These are phyloP conservation scores for Hoplias malabaricus DNA, from an alignment of 2,113 vertebrate species.

Conservation along the genomic window DNA sequence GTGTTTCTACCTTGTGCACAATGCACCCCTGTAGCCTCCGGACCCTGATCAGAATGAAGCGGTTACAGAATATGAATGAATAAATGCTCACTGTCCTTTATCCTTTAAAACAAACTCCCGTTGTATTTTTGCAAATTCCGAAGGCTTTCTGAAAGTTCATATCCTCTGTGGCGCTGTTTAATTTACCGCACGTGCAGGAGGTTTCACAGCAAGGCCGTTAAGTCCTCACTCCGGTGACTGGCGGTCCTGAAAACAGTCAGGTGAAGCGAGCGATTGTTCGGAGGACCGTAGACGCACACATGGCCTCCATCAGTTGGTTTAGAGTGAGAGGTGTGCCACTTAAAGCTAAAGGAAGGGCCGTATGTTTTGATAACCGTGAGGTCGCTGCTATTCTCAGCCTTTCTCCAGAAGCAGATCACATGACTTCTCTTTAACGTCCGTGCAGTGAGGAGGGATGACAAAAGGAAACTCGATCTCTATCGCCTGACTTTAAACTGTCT, in stretches of 20 bases:
- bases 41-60: no score
- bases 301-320: conserved; percentile 55
- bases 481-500: conserved; percentile 37
- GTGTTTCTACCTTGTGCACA: no score
- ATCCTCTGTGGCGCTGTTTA: neutral
- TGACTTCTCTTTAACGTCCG: conserved; percentile 66
- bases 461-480: conserved; percentile 50
- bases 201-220: neutral
- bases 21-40: no score
- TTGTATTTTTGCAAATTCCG: no score
- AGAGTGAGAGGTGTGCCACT: neutral
- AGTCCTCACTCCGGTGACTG: neutral
- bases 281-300: conserved; percentile 49
- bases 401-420: conserved; percentile 69
- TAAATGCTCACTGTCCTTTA: no score
- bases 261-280: conserved; percentile 12
- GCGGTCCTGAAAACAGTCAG: neutral
- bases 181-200: neutral
- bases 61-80: no score
- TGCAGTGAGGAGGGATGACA: conserved; percentile 51
- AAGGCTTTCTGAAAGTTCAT: no score
- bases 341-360: conserved; percentile 52
- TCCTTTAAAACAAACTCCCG: no score
- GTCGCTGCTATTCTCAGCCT: conserved; percentile 68
- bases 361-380: conserved; percentile 71